Base-by-base conservation (phyloP, 2,113 vertebrate species). In the Catagonus wagneri region DNA sequence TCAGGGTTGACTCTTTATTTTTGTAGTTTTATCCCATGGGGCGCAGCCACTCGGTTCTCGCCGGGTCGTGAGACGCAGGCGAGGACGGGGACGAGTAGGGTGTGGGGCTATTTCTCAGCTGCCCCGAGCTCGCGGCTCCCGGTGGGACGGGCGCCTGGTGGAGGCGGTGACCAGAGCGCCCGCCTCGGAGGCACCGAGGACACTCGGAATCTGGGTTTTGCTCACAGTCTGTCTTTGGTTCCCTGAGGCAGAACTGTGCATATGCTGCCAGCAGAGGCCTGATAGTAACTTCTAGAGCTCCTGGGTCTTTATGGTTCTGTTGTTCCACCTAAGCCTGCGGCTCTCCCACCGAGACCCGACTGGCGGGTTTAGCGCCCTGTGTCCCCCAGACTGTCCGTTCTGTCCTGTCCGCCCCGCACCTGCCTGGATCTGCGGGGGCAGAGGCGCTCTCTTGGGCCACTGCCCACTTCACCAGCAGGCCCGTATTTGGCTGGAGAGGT, bases 1-100 rank as follows among this genome's bases (percentile, higher is more conserved):
- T 98, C 98, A 97, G 98, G 98, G 97, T 96, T 95, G 97, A 97
- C 97, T 0, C 91, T 97, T 96, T 97, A 98, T 96, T 98, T 98
- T 97, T 97, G 97, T 97, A 97, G 92, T 91, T 96, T 85, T 83
- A 80, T 50, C 68, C 68, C 63, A 80, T 52, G 94, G 50, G 96
- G 97, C 95, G 78, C 93, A 80, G 92, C 96, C 83, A 23, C 83
- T 56, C 68, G 23, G 72, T 84, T 81, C 94, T 93, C 94, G 85
- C 93, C 88, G 80, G 96, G 92, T 94, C 87, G 96, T 83, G 93
- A 80, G 83, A 85, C 79, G 5, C 88, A 16, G 39, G 71, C 39
- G 75, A 75, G 80, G 65, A 17, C 96, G 22, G 94, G 76, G 80
- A 60, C 69, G 96, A 83, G 93, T 4, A 36, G 34, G n/a, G 52